Conservation (phyloP, 2,888 invertebrate species). For the Ichneumoninae sp. region DNA sequence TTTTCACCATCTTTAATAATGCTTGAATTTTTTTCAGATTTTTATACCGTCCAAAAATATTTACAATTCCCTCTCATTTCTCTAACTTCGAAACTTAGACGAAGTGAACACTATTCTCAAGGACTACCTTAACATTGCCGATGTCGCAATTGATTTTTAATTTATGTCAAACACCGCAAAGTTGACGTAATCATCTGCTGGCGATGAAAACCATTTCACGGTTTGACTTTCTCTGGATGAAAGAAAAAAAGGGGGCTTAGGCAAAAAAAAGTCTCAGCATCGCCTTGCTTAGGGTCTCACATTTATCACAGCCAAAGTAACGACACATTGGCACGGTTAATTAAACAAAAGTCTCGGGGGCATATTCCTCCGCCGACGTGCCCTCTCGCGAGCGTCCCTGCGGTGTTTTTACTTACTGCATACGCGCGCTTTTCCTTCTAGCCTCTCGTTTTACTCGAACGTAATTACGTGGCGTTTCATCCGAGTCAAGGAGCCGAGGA, state of each 20-base stretch:
- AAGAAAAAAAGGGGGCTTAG: neutral
- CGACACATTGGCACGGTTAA: constrained; percentile 71
- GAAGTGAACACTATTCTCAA: no score
- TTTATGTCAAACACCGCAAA: neutral
- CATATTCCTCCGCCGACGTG: constrained; percentile 17
- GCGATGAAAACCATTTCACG: neutral
- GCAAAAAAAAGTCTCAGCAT: constrained; percentile 37
- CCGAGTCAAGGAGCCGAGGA: constrained; percentile 50
- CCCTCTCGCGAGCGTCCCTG: constrained; percentile 22
- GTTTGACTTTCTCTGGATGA: neutral
- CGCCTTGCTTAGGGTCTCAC: constrained; percentile 49
- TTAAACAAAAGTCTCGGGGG: constrained; percentile 68
- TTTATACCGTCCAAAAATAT: no score
- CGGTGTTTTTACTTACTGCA: constrained; percentile 44
- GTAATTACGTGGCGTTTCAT: constrained; percentile 68
- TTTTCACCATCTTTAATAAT: no score
- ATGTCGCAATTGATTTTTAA: neutral
- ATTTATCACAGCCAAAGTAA: constrained; percentile 69
- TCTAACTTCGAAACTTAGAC: no score
- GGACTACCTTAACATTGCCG: neutral
- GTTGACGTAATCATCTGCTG: neutral
- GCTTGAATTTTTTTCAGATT: no score
- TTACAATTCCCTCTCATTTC: no score
- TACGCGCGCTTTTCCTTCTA: constrained; percentile 47
- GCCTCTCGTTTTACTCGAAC: constrained; percentile 48